phyloP scores from a whole-genome alignment of 1,140 invertebrate species.

The Ceratina japonica region DNA sequence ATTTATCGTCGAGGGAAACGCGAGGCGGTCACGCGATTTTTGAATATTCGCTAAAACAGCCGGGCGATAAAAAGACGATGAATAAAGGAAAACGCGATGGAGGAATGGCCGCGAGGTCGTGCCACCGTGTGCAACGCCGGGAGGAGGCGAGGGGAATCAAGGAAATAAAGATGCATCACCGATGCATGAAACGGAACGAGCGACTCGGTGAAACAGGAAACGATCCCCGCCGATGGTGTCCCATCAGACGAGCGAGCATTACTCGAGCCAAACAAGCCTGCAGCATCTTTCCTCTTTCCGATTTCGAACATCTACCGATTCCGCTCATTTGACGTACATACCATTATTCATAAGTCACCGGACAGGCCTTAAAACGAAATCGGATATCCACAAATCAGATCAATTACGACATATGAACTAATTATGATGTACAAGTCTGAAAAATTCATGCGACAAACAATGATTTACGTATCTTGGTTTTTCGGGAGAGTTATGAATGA shows the following conservation, averaged over 20 bases:
- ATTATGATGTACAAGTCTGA: no score
- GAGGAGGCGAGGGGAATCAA: neutral
- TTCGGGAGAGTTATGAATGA: no score
- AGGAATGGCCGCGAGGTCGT: neutral
- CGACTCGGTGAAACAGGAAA: conserved; percentile 2
- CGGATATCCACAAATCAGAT: no score
- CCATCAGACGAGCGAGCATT: neutral
- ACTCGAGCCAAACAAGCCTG: no score
- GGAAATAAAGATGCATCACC: conserved; percentile 4
- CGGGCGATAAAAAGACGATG: neutral
- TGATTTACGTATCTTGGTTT: no score
- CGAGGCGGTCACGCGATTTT: conserved; percentile 24
- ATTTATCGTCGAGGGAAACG: neutral
- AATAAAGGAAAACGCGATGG: neutral
- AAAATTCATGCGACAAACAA: no score
- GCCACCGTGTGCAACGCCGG: neutral
- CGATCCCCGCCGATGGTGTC: neutral
- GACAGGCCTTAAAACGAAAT: no score
- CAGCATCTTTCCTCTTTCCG: no score
- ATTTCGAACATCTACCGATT: no score
- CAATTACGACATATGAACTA: no score
- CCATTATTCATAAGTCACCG: no score
- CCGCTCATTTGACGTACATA: no score
- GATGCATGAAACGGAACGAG: conserved; percentile 12
- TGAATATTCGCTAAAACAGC: conserved; percentile 22